phyloP scores from a whole-genome alignment of 2,888 invertebrate genomes.

The Apotomis betuletana region DNA sequence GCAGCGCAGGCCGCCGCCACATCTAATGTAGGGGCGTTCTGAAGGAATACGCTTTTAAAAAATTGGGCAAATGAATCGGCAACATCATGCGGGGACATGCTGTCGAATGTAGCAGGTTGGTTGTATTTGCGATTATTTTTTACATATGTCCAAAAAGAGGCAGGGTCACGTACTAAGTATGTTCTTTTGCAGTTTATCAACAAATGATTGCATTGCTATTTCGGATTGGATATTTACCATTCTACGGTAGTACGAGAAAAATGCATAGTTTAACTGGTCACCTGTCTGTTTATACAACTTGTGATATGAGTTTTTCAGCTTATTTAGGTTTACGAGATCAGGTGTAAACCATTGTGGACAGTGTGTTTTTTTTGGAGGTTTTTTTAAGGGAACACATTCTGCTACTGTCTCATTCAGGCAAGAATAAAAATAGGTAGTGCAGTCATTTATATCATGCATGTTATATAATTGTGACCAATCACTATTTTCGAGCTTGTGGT shows the following conservation, averaged over 20 bases:
- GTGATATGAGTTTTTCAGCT: too few species aligned
- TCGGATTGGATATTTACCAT: neutral
- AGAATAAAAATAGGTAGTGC: neutral
- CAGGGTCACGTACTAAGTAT: neutral
- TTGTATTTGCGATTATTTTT: neutral
- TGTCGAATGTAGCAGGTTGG: neutral
- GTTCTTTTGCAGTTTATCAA: neutral
- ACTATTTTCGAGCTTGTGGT: neutral
- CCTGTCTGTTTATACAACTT: too few species aligned
- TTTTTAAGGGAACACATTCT: conserved; percentile 5
- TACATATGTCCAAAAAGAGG: conserved; percentile 4
- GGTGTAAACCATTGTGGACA: neutral
- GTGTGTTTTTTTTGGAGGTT: neutral
- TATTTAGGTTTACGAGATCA: neutral
- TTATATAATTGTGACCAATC: conserved; percentile 5
- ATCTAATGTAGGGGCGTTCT: too few species aligned
- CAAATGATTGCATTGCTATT: neutral
- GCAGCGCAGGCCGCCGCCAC: neutral
- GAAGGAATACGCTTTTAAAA: too few species aligned
- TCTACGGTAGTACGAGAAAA: neutral
- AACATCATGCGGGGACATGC: neutral
- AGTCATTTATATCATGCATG: neutral
- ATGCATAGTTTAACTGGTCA: too few species aligned
- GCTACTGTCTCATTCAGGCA: neutral
- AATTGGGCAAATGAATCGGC: neutral